A percentile compares a stretch with the other conserved stretches of the same genome.
phyloP scores from a whole-genome alignment of 2,888 invertebrate species.

The Rapana venosa region DNA sequence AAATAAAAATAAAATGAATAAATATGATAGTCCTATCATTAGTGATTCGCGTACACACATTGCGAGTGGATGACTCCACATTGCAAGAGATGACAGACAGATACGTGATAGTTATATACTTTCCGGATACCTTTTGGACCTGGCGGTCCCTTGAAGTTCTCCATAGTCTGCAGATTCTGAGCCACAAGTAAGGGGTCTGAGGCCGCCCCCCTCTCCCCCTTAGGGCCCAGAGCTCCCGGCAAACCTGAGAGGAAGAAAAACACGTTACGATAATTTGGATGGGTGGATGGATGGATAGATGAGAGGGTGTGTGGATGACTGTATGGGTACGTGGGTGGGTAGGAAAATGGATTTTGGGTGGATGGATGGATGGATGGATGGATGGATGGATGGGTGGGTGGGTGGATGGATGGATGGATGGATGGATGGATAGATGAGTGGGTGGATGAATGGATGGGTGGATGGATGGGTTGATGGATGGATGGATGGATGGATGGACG shows the following conservation, averaged over 20 bases:
- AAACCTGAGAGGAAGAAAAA: not conserved
- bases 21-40: too few relatives aligned
- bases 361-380: not conserved
- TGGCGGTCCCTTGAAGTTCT: conserved; percentile 33
- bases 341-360: too few relatives aligned
- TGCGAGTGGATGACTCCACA: too few relatives aligned
- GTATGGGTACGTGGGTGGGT: not conserved
- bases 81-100: too few relatives aligned
- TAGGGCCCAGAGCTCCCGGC: conserved; percentile 1
- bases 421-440: not conserved
- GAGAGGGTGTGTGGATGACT: not conserved
- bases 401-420: not conserved
- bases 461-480: not conserved
- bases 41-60: too few relatives aligned
- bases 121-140: conserved; percentile 24
- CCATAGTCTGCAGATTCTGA: conserved; percentile 35
- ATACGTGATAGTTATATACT: too few relatives aligned
- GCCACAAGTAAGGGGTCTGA: conserved; percentile 33
- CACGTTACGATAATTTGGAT: too few relatives aligned
- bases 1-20: too few relatives aligned
- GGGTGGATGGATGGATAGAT: not conserved
- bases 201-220: conserved; percentile 29
- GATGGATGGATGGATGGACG: not conserved
- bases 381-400: not conserved
- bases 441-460: not conserved